Evolutionary conservation across 2,797 vertebrate genomes (phyloP).

Genomic region (Ctenopoma kingsleyae): DNA sequence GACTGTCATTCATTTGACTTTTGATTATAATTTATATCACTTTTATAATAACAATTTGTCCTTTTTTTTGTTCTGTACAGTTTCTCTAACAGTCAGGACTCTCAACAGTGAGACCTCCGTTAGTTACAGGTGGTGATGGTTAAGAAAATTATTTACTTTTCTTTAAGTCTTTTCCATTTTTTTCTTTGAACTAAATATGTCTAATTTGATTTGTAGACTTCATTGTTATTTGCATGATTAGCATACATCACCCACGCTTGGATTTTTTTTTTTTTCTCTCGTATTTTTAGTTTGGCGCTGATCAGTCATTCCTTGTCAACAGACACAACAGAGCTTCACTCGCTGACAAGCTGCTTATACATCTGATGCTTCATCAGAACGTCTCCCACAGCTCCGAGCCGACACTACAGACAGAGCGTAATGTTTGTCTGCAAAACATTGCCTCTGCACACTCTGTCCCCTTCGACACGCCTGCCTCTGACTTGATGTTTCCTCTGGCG

Average conservation of each 20-base stretch:
- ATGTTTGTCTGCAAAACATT: constrained; percentile 45
- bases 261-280: background rate
- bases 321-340: constrained; percentile 25
- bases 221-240: constrained; percentile 46
- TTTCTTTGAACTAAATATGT: constrained; percentile 36
- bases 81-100: constrained; percentile 14
- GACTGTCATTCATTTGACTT: constrained; percentile 68
- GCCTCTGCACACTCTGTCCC: constrained; percentile 30
- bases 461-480: constrained; percentile 31
- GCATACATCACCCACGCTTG: constrained; percentile 22
- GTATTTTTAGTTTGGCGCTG: constrained; percentile 37
- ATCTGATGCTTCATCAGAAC: constrained; percentile 54
- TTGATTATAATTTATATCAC: constrained; percentile 57
- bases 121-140: constrained; percentile 13
- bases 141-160: constrained; percentile 6
- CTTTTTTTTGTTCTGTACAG: background rate
- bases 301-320: constrained; percentile 55
- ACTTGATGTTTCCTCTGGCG: constrained; percentile 55
- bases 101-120: background rate
- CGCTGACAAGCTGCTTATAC: constrained; percentile 50
- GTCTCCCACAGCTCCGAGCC: constrained; percentile 52
- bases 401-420: constrained; percentile 48
- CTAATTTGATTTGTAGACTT: constrained; percentile 41
- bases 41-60: constrained; percentile 23
- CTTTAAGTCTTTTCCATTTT: constrained; percentile 4